Evolutionary conservation across 2,888 invertebrate genomes (phyloP).

Genomic region (Drosophila infuscata): DNA sequence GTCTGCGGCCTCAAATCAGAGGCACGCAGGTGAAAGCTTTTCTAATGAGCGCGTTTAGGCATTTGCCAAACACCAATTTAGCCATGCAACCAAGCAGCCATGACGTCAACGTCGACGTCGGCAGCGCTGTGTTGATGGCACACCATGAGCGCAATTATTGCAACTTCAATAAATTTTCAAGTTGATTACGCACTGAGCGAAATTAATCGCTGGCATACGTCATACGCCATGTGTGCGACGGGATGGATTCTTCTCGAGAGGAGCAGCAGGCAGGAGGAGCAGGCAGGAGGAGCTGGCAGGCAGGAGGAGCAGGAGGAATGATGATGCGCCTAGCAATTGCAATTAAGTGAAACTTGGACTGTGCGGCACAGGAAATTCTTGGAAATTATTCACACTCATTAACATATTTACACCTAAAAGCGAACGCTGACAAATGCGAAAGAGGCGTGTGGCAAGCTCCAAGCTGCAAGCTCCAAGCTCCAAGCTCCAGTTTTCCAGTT

Average conservation of each 20-base stretch:
- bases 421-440: constrained; percentile 71
- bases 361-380: constrained; percentile 55
- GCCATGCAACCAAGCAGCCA: constrained; percentile 25
- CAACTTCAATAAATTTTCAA: constrained; percentile 79
- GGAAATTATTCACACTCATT: constrained; percentile 77
- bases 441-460: constrained; percentile 60
- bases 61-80: constrained; percentile 31
- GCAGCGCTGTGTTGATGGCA: constrained; percentile 20
- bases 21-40: constrained; percentile 72
- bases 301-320: background rate
- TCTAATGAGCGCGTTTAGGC: constrained; percentile 70
- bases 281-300: background rate
- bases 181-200: constrained; percentile 76
- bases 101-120: background rate
- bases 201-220: constrained; percentile 75
- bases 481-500: constrained; percentile 55
- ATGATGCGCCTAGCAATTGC: constrained; percentile 54
- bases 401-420: constrained; percentile 80
- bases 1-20: constrained; percentile 64
- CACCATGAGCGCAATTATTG: constrained; percentile 73
- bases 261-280: background rate
- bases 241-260: background rate
- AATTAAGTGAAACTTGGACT: constrained; percentile 66
- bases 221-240: constrained; percentile 54
- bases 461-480: constrained; percentile 10